Conservation (phyloP, 2,113 vertebrate genomes). For the Grammomys surdaster region DNA sequence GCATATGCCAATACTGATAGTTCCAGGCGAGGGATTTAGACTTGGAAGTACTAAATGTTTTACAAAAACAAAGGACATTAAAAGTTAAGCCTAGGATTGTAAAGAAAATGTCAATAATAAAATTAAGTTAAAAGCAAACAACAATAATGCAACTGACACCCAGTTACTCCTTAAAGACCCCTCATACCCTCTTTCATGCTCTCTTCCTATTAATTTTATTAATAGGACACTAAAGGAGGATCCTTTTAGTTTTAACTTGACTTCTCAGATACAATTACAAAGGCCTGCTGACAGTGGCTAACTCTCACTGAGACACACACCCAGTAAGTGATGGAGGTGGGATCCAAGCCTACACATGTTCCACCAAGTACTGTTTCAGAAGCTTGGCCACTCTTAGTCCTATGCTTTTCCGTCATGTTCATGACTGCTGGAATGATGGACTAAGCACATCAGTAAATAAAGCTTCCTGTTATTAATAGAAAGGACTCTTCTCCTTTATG, state of each 20-base stretch:
- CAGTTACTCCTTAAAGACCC: background rate
- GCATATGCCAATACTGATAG: background rate
- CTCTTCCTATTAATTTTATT: background rate
- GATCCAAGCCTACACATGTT: background rate
- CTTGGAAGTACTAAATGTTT: background rate
- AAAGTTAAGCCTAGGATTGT: background rate
- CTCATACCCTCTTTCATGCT: background rate
- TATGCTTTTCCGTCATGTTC: background rate
- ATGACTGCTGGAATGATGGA: background rate
- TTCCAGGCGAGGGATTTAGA: background rate
- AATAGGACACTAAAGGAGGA: background rate
- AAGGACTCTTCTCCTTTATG: background rate
- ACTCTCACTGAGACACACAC: background rate
- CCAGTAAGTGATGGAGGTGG: background rate
- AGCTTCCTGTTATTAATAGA: background rate
- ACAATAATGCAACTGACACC: background rate
- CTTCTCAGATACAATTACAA: slow-evolving; percentile 21
- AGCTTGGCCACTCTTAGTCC: background rate
- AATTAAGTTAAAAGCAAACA: background rate
- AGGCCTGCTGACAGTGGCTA: background rate
- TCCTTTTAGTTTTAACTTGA: background rate
- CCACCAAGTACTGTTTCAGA: background rate
- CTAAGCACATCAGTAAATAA: background rate
- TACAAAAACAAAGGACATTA: background rate
- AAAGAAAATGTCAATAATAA: background rate